A percentile compares a stretch with the other conserved stretches of the same genome.
Evolutionary conservation across 2,797 vertebrate species (phyloP).

Genomic region (Coluber constrictor): DNA sequence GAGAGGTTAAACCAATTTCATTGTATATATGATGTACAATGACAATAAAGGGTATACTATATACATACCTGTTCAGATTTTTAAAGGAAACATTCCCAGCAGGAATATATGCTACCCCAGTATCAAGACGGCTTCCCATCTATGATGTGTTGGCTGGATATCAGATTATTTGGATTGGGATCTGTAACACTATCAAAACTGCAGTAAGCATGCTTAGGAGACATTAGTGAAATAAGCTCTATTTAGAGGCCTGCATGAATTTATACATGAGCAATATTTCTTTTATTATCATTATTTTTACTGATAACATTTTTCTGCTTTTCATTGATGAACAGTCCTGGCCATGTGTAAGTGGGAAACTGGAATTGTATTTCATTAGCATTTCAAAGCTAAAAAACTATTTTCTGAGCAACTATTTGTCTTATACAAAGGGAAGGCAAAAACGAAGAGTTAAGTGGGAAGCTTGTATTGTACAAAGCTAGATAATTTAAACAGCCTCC

Average conservation of each 20-base stretch:
- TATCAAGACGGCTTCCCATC: background rate
- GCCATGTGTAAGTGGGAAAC: background rate
- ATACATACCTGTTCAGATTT: background rate
- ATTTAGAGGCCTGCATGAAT: background rate
- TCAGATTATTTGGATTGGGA: background rate
- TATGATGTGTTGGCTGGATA: background rate
- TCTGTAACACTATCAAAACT: background rate
- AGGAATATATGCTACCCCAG: background rate
- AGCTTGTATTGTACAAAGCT: background rate
- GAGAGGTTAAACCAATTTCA: too few relatives aligned
- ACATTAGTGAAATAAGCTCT: background rate
- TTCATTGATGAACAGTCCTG: background rate
- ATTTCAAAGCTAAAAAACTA: background rate
- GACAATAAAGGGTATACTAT: too few relatives aligned
- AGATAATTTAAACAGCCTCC: constrained; percentile 14
- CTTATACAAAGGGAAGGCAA: background rate
- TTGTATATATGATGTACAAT: too few relatives aligned
- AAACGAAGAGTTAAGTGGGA: constrained; percentile 19
- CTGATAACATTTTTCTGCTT: background rate
- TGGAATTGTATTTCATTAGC: background rate
- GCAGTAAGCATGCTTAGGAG: background rate
- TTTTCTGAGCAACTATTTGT: background rate
- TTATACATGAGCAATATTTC: background rate
- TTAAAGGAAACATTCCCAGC: background rate
- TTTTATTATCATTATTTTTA: background rate